Conservation (phyloP, 2,113 vertebrate genomes). For the Campylomormyrus numenius region DNA sequence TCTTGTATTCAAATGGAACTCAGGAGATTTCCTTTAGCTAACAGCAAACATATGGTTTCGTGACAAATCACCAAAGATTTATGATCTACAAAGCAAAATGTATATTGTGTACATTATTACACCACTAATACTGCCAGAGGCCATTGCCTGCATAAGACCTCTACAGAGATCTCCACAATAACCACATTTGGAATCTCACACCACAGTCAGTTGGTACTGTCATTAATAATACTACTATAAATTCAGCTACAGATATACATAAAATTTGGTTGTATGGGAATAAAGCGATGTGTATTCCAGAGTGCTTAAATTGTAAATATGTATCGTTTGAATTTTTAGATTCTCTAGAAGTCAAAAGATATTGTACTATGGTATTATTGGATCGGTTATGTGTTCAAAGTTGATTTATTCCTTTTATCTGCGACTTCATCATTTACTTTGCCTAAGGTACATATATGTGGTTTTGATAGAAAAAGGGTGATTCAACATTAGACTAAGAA, state of each 20-base stretch:
- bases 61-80: not conserved
- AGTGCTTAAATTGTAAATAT: not conserved
- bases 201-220: not conserved
- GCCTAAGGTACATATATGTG: not conserved
- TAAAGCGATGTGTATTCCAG: not conserved
- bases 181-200: not conserved
- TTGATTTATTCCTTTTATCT: not conserved
- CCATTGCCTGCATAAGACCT: not conserved
- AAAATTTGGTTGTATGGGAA: not conserved
- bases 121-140: not conserved
- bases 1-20: not conserved
- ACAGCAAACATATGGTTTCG: not conserved
- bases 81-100: not conserved
- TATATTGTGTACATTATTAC: not conserved
- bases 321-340: not conserved
- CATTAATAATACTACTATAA: not conserved
- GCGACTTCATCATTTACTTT: not conserved
- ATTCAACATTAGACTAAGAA: not conserved
- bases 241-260: not conserved
- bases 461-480: not conserved
- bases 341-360: not conserved
- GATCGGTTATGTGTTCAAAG: not conserved
- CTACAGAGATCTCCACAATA: not conserved
- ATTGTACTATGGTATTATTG: not conserved
- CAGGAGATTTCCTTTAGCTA: not conserved